Percentiles rank a stretch among this genome's conserved stretches.
phyloP scores from a whole-genome alignment of 2,888 invertebrate species.

The Tipula unca region DNA sequence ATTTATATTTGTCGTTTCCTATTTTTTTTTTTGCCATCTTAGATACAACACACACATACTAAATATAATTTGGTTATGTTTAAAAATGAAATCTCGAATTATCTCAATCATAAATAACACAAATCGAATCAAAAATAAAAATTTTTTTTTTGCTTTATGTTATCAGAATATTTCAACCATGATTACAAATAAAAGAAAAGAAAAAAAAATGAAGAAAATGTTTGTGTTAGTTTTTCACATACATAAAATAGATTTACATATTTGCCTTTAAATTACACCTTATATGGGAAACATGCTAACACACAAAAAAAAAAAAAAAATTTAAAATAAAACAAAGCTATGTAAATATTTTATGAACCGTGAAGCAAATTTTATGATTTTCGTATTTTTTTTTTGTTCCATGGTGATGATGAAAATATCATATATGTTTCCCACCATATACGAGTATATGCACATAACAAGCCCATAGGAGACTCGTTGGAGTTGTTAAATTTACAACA shows the following conservation, averaged over 20 bases:
- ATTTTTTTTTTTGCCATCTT: neutral
- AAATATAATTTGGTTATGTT: neutral
- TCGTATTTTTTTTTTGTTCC: neutral
- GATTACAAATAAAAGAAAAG: neutral
- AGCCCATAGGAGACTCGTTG: neutral
- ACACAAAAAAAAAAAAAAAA: neutral
- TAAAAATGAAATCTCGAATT: neutral
- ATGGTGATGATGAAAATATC: neutral
- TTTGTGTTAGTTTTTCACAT: neutral
- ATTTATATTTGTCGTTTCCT: neutral
- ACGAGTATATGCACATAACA: neutral
- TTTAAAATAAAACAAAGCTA: constrained; percentile 8
- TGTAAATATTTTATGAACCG: constrained; percentile 8
- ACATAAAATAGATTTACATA: neutral
- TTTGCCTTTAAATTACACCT: neutral
- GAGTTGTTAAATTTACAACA: neutral
- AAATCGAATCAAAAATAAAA: neutral
- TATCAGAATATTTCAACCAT: neutral
- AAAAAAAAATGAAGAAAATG: neutral
- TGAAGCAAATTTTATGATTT: neutral
- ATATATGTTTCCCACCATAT: neutral
- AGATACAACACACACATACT: neutral
- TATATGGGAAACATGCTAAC: neutral
- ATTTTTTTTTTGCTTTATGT: neutral
- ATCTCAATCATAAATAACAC: neutral